Base-by-base conservation (phyloP, 2,888 invertebrate genomes). In the Lordiphosa fenestrarum region DNA sequence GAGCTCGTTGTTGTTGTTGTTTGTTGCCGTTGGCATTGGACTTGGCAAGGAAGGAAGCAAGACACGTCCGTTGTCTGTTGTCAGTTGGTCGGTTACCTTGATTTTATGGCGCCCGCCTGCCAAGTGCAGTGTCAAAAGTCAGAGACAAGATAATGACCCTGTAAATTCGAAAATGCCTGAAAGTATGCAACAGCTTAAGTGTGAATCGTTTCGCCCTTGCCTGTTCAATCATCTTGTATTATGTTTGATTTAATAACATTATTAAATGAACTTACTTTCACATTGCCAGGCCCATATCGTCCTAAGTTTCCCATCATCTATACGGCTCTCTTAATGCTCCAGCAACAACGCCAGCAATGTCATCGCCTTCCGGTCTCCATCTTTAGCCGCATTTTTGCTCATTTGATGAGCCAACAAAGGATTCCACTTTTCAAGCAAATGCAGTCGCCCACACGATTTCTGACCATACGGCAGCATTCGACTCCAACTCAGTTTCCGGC, bases 121-220 rank as follows among this genome's bases (percentile, higher is more conserved):
- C 55, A 77, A 74, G 65, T 77, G 74, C 78, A 74, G 75, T 66
- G 69, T 67, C 80, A 76, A 54, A 72, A 82, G 72, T 66, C 69
- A 69, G 53, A 64, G 50, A 66, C 65, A 65, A 47, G 65, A 55
- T 64, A 64, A 47, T 61, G 51, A 36, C 47, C 47, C 47, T 48
- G 53, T 54, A 19, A 48, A 53, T 62, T 51, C 15, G 23, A 7
- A 33, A 12, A 21, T 5, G 38, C 59, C 59, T 44, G 19, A 62
- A 52, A 62, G 44, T 60, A 53, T 51, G 66, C 73, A 52, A 51
- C 40, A 44, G 35, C 44, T 62, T 30, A 33, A 3, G 10, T 30
- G 30, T 30, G 30, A 30, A 30, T 19, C 21, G 4, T 6, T 9
- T 7, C 3, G 0, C 5, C 15, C 12, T 53, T 7, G 10, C 19